phyloP scores from a whole-genome alignment of 1,140 invertebrate species.

The Drosophila burlai region DNA sequence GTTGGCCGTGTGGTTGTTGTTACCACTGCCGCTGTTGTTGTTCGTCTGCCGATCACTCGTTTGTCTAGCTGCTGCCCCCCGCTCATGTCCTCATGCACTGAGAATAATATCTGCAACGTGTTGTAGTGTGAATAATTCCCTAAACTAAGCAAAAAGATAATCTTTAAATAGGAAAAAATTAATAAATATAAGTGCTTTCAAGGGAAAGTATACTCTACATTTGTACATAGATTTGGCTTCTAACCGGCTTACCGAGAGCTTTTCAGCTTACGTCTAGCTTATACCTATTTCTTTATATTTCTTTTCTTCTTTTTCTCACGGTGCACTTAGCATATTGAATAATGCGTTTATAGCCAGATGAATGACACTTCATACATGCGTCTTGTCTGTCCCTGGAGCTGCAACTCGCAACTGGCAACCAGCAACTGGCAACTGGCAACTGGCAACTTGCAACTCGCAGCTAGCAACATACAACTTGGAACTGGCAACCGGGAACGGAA shows the following conservation, averaged over 20 bases:
- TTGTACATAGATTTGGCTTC: background rate
- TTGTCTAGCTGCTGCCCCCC: constrained; percentile 69
- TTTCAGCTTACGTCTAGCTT: too few relatives aligned
- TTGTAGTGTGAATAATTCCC: background rate
- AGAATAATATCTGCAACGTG: background rate
- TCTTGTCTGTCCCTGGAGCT: constrained; percentile 54
- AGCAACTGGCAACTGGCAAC: constrained; percentile 12
- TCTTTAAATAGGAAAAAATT: background rate
- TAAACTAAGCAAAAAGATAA: background rate
- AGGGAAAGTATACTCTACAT: background rate
- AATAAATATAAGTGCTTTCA: background rate
- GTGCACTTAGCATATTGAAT: constrained; percentile 67
- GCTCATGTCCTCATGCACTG: constrained; percentile 31
- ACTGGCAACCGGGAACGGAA: constrained; percentile 23
- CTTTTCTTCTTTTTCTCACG: background rate
- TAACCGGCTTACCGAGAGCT: background rate
- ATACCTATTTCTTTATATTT: too few relatives aligned
- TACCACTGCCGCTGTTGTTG: constrained; percentile 48
- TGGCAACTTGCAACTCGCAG: background rate
- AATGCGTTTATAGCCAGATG: constrained; percentile 82
- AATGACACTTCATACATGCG: constrained; percentile 79
- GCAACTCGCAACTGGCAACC: constrained; percentile 18
- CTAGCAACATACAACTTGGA: constrained; percentile 21
- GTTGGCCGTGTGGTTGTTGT: constrained; percentile 28
- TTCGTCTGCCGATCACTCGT: constrained; percentile 79